phyloP scores from a whole-genome alignment of 2,113 vertebrate genomes.

The Anoura caudifer region DNA sequence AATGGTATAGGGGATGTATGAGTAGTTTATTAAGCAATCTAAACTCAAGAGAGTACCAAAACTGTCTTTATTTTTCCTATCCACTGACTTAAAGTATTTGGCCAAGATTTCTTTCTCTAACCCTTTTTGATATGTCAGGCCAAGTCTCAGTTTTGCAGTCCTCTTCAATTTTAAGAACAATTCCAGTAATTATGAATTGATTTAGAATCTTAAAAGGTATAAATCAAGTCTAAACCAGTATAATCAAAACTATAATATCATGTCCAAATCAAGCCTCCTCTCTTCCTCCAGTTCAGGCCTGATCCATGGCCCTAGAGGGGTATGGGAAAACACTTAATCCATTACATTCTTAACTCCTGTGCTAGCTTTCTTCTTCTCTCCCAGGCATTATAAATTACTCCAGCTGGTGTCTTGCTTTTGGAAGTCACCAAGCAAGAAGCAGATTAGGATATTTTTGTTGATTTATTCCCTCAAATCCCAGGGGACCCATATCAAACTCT shows the following conservation, averaged over 20 bases:
- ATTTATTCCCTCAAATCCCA: not conserved
- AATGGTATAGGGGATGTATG: not conserved
- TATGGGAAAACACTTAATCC: not conserved
- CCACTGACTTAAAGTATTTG: not conserved
- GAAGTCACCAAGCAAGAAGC: not conserved
- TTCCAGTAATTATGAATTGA: not conserved
- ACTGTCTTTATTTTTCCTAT: conserved; percentile 11
- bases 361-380: not conserved
- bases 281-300: not conserved
- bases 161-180: not conserved
- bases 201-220: not conserved
- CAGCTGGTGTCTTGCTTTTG: not conserved
- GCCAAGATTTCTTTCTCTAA: not conserved
- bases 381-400: not conserved
- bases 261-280: not conserved
- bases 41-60: conserved; percentile 12
- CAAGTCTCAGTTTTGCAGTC: not conserved
- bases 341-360: not conserved
- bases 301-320: not conserved
- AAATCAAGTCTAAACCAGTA: not conserved
- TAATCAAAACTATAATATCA: not conserved
- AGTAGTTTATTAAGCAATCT: not conserved
- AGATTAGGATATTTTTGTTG: not conserved
- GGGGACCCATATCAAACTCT: not conserved
- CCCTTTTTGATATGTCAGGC: not conserved